Conservation (phyloP, 2,797 vertebrate genomes). For the Gorsachius magnificus region DNA sequence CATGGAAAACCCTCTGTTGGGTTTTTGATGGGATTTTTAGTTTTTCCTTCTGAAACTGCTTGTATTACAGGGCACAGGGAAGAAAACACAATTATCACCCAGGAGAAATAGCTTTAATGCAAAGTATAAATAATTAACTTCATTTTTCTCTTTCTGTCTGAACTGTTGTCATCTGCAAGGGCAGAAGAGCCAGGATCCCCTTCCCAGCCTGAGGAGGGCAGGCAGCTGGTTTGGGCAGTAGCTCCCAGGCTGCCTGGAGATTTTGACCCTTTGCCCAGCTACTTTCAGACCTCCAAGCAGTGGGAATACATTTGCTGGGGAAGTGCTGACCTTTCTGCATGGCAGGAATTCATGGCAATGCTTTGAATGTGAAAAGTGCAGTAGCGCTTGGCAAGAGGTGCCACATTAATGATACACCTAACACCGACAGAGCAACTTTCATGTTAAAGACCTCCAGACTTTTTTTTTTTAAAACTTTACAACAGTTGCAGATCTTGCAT, state of each 20-base stretch:
- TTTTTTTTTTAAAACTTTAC: neutral
- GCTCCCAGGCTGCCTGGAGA: neutral
- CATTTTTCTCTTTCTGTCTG: neutral
- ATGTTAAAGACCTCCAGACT: neutral
- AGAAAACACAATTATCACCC: neutral
- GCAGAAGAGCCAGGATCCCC: neutral
- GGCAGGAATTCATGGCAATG: neutral
- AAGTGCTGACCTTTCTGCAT: neutral
- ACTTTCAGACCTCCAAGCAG: neutral
- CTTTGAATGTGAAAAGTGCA: neutral
- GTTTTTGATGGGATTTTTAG: neutral
- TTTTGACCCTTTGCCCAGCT: neutral
- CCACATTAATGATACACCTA: neutral
- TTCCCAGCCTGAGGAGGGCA: neutral
- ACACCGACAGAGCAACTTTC: accelerated
- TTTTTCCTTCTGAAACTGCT: neutral
- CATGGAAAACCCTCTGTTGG: neutral
- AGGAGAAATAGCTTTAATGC: neutral
- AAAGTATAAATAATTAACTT: neutral
- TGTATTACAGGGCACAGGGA: neutral
- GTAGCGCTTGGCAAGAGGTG: neutral
- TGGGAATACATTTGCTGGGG: neutral
- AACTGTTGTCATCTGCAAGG: neutral
- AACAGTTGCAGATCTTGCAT: neutral
- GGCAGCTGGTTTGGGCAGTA: neutral